These are phyloP conservation scores for Procavia capensis DNA, from an alignment of 2,113 vertebrate genomes.

Conservation along the genomic window DNA sequence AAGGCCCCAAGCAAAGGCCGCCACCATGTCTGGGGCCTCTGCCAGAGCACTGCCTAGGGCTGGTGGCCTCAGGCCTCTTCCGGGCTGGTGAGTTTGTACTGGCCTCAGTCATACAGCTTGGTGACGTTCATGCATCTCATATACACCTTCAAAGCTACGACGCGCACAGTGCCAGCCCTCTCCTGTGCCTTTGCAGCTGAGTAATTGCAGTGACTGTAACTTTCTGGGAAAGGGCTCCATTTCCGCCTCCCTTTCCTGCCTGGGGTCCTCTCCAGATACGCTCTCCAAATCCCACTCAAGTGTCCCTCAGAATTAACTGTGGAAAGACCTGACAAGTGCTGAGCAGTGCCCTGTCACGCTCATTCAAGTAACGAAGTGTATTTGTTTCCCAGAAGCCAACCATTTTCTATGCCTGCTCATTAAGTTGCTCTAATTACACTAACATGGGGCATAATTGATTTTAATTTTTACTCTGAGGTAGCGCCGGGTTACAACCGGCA, in stretches of 20 bases:
- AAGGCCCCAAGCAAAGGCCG: not conserved
- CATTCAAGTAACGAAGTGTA: not conserved
- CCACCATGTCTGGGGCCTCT: rapidly evolving
- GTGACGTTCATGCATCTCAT: not conserved
- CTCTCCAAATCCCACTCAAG: not conserved
- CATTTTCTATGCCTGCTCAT: not conserved
- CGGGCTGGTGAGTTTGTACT: not conserved
- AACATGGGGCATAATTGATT: conserved; percentile 57
- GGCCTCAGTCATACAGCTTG: not conserved
- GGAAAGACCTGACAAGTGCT: not conserved
- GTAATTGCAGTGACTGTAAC: too few species aligned
- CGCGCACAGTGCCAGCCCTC: rapidly evolving
- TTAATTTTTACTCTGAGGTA: conserved; percentile 60
- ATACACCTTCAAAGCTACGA: not conserved
- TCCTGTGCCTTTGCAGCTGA: not conserved
- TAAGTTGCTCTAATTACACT: conserved; percentile 47
- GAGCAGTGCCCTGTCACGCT: not conserved
- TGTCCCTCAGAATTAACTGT: not conserved
- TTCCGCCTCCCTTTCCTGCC: not conserved
- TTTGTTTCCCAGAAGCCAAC: not conserved
- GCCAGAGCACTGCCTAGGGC: not conserved
- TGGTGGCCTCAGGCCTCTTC: not conserved
- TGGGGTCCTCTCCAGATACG: not conserved
- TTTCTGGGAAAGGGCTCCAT: not conserved
- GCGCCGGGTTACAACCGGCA: conserved; percentile 9